phyloP scores from a whole-genome alignment of 2,888 invertebrate genomes.

The Stegophylla sp. region DNA sequence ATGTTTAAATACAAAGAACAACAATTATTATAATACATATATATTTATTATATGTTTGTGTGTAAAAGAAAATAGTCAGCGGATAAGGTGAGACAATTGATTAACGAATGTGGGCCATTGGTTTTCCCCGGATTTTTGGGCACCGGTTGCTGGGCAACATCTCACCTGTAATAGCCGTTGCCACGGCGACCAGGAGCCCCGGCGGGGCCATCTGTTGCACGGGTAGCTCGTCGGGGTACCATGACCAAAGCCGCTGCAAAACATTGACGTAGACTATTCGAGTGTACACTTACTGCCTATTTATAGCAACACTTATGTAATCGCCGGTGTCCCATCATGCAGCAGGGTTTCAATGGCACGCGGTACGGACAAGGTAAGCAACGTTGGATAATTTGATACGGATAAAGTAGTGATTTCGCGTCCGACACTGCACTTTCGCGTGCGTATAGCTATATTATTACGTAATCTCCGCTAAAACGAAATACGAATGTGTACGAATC shows the following conservation, averaged over 20 bases:
- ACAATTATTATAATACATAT: background rate
- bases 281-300: slow-evolving; percentile 54
- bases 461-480: too few relatives aligned
- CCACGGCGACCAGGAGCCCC: slow-evolving; percentile 57
- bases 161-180: slow-evolving; percentile 59
- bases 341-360: slow-evolving; percentile 38
- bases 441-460: too few relatives aligned
- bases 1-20: background rate
- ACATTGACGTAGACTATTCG: slow-evolving; percentile 52
- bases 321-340: slow-evolving; percentile 45
- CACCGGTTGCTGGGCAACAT: slow-evolving; percentile 58
- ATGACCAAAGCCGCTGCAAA: slow-evolving; percentile 59
- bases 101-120: slow-evolving; percentile 59
- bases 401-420: too few relatives aligned
- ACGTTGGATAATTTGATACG: background rate
- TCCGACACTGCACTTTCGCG: too few relatives aligned
- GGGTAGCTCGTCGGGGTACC: slow-evolving; percentile 40
- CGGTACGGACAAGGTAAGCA: slow-evolving; percentile 50
- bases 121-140: slow-evolving; percentile 59
- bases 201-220: slow-evolving; percentile 59
- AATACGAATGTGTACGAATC: too few relatives aligned
- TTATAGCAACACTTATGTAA: slow-evolving; percentile 58
- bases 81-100: slow-evolving; percentile 58
- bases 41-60: background rate
- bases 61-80: slow-evolving; percentile 7